Percentiles rank a stretch among this genome's conserved stretches.
Conservation (phyloP, 2,797 vertebrate genomes). For the Falco novaeseelandiae region DNA sequence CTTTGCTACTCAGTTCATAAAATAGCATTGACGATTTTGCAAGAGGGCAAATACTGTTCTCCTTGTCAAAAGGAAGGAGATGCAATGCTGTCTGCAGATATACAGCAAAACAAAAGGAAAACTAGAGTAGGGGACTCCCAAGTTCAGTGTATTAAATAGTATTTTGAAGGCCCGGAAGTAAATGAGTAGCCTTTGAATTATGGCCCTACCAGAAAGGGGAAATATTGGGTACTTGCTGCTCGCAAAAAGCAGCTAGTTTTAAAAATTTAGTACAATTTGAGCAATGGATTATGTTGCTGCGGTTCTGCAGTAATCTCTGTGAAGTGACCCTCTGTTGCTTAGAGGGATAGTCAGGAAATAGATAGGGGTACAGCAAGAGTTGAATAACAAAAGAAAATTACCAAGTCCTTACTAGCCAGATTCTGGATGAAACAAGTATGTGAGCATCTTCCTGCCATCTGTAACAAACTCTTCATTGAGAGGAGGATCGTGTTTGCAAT, state of each 20-base stretch:
- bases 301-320: neutral
- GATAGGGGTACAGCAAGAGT: neutral
- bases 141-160: neutral
- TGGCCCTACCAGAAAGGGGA: neutral
- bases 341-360: neutral
- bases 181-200: neutral
- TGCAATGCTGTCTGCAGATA: neutral
- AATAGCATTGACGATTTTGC: neutral
- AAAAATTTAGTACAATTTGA: neutral
- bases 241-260: neutral
- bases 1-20: conserved; percentile 4
- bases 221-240: neutral
- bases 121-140: neutral
- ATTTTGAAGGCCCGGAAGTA: neutral
- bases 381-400: neutral
- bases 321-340: neutral
- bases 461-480: neutral
- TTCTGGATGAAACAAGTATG: neutral
- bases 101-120: neutral
- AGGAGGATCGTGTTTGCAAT: neutral
- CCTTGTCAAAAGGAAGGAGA: neutral
- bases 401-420: neutral
- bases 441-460: neutral
- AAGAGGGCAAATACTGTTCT: neutral
- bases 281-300: neutral